Evolutionary conservation across 1,140 invertebrate genomes (phyloP), one percentile per base, ranked within the genome.

Genomic region (Neodiprion pinetum): DNA sequence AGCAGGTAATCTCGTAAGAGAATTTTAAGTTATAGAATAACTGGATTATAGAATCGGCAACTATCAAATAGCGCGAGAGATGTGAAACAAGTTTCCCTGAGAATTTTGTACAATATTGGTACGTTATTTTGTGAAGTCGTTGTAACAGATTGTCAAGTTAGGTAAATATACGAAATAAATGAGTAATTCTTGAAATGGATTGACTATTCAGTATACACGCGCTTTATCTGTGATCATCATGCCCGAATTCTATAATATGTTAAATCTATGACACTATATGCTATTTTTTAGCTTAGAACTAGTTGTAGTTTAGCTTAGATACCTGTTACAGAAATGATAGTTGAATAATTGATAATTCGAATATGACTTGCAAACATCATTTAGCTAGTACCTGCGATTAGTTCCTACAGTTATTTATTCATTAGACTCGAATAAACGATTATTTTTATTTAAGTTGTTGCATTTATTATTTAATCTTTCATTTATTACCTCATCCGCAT

Each of bases 1-100:
- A 87, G 74, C 85, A 86, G 85, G 85, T 87, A 87, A 86, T 79
- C 74, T 79, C 80, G 77, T 85, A 50, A 83, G 82, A 82, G 67
- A 80, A 74, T 77, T 71, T 40, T 7, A 71, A 17, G 23, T 48
- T 49, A 71, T 23, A 48, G 70, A 48, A 71, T 40, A 48, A 71
- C 48, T 71, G 70, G 70, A 71, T 71, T 71, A 17, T 71, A 71
- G 70, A 50, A 61, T 61, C 53, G n/a, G 53, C 53, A 61, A 61
- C n/a, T 61, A 4, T 14, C 28, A 40, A 40, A 40, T 40, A 40
- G 28, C 28, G 28, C 2, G 28, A 5, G 28, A 40, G 28, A 40
- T 40, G 28, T 40, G 28, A 40, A 61, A 7, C 53, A 17, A 14
- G 53, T 9, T 61, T 61, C n/a, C n/a, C 9, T 17, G 9, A 5